Evolutionary conservation across 2,888 invertebrate species (phyloP), one percentile per base, ranked within the genome.

Genomic region (Cryptus viduatorius): DNA sequence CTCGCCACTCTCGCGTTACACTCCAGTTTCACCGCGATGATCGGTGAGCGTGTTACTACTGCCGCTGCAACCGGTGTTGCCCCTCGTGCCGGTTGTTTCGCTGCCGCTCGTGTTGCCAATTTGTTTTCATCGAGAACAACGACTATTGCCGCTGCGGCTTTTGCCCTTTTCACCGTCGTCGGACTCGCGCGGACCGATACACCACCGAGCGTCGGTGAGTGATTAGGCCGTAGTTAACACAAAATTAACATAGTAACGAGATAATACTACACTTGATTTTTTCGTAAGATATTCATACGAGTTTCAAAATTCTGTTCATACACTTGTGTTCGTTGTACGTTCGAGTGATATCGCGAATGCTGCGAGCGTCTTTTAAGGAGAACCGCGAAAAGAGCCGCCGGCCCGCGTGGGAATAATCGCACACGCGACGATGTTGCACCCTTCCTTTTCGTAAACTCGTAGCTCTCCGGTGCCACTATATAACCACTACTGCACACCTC

Each of bases 1-100:
- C 89, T 91, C 91, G 90, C 89, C 89, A 92, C 89, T 89, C 89
- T 91, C 91, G 90, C 89, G 91, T 88, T 79, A 78, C 85, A 86
- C 88, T 89, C 86, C 88, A 90, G 85, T 90, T 77, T 85, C 84
- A 86, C 87, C 90, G 91, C 89, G 91, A 92, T 92, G 92, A 89
- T 91, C 90, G 89, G 91, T 90, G 91, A 92, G 89, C 88, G 84
- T 79, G 88, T 88, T 87, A 89, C 83, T 24, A 88, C 81, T 42
- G 68, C 71, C 77, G 69, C 84, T 69, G 67, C 72, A 79, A 59
- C 75, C 80, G 68, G 82, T 72, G 75, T 72, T 72, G 79, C 65
- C 73, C 79, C 59, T 85, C 69, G 73, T 72, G 71, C 75, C 71
- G 67, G 59, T 79, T 72, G 78, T 78, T 48, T 71, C 73, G 48